Evolutionary conservation across 2,888 invertebrate genomes (phyloP), one percentile per base, ranked within the genome.

Genomic region (Synergus itoensis): DNA sequence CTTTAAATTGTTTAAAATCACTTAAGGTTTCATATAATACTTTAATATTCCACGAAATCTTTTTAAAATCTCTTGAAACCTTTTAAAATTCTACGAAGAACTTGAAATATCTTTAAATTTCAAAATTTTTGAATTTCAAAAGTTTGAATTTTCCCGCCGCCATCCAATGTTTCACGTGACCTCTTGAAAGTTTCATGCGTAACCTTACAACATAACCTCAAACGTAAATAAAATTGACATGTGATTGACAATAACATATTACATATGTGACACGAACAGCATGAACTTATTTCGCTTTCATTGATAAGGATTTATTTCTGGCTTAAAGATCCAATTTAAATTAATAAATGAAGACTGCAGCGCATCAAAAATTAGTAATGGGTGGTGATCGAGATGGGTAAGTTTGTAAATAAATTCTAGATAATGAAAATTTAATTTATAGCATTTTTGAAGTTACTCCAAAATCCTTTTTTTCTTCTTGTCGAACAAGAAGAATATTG

Each of bases 351-450:
- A 84, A 84, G 36, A 57, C 80, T 78, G 81, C 81, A 12, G 81
- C 81, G 21, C 81, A 84, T 79, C 83, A 82, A 82, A 82, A 82
- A 84, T 79, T 84, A 65, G 83, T 84, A 18, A 84, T 84, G 82
- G 80, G 77, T 79, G 83, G 83, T 40, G 83, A 82, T 63, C 80
- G 82, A 64, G 82, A 84, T 75, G 65, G 83, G 82, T 82, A 81
- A 81, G 53, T 48, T 78, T 41, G 11, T 28, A 3, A 28, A 43
- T 62, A 41, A 14, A 28, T 76, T 4, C 1, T 28, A 1, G 12
- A 28, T 14, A 41, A 18, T 11, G 53, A n/a, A 28, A n/a, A 28
- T 28, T 28, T 4, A 1, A 62, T 28, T 21, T 62, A 2, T n/a
- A 36, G 36, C 5, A 28, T 28, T 8, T 28, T 16, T 57, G 18